Evolutionary conservation across 2,888 invertebrate genomes (phyloP), one percentile per base, ranked within the genome.

Genomic region (Tubiluchus corallicola): DNA sequence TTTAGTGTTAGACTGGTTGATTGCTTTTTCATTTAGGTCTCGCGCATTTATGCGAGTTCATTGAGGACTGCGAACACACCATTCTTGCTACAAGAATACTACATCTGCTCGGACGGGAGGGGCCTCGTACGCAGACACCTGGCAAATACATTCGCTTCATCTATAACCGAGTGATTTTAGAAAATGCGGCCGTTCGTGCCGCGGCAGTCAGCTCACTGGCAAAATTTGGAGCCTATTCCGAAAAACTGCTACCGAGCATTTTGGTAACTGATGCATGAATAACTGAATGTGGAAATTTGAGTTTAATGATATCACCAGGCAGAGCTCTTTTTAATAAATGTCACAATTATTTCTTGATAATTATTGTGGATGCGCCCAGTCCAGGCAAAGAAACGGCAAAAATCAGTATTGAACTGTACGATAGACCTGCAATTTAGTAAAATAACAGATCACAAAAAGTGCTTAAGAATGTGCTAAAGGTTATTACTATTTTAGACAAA

Each of bases 61-160:
- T 99, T 53, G 98, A 99, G 61, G 98, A 99, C 65, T 99, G 98
- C 60, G 98, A 99, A 58, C 96, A 99, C 62, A 82, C 85, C 0
- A 84, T 85, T 45, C 71, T 99, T 52, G 94, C 96, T 2, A 96
- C 96, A 0, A 74, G 90, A 20, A 96, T 99, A 53, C 70, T 99
- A 37, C 90, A 98, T 69, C 70, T 99, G 44, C 69, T 99, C 1
- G 98, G 98, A 1, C 79, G 85, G 48, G 98, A 99, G 67, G 98
- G 96, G 0, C 96, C 98, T 0, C 80, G 83, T 52, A 88, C 96
- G 0, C 82, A 82, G 53, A 83, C 84, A 51, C 96, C 0, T 84
- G 88, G 2, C 45, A 69, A 69, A 55, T 75, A 74, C 62, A 75
- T 75, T 54, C 66, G 75, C 16, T 72, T 71, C 60, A 74, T 75